Evolutionary conservation across 1,140 invertebrate genomes (phyloP).

Genomic region (Ostrea denselamellosa): DNA sequence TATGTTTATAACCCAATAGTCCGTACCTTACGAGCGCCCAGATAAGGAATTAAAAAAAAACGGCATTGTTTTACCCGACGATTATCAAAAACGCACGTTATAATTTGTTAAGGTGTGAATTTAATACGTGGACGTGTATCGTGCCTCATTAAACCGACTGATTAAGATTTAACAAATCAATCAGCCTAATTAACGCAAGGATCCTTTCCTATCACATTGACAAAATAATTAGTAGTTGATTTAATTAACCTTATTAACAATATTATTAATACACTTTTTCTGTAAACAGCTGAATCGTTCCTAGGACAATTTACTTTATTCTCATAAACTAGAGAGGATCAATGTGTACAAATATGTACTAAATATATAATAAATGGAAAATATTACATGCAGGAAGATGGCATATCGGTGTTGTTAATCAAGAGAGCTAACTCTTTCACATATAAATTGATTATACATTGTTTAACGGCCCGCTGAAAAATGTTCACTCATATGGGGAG

Average conservation of each 20-base stretch:
- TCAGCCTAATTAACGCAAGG: not conserved
- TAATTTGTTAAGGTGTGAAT: constrained; percentile 20
- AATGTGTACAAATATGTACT: too few relatives aligned
- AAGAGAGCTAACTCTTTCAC: too few relatives aligned
- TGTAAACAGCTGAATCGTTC: too few relatives aligned
- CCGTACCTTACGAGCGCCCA: not conserved
- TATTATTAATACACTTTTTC: not conserved
- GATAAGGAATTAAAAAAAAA: constrained; percentile 29
- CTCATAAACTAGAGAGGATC: too few relatives aligned
- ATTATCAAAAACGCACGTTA: constrained; percentile 16
- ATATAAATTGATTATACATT: too few relatives aligned
- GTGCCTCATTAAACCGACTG: constrained; percentile 10
- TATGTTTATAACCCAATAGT: constrained; percentile 16
- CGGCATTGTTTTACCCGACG: not conserved
- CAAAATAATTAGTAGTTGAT: not conserved
- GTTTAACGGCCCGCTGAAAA: too few relatives aligned
- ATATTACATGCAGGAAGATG: too few relatives aligned
- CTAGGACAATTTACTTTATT: too few relatives aligned
- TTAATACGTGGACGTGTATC: not conserved
- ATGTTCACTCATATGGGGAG: too few relatives aligned
- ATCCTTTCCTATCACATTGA: not conserved
- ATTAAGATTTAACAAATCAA: constrained; percentile 17
- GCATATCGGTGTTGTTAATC: too few relatives aligned
- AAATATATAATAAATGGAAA: too few relatives aligned
- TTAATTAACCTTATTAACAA: not conserved